A percentile compares a stretch with the other conserved stretches of the same genome.
Evolutionary conservation across 2,797 vertebrate genomes (phyloP).

Genomic region (Hylomyscus alleni): DNA sequence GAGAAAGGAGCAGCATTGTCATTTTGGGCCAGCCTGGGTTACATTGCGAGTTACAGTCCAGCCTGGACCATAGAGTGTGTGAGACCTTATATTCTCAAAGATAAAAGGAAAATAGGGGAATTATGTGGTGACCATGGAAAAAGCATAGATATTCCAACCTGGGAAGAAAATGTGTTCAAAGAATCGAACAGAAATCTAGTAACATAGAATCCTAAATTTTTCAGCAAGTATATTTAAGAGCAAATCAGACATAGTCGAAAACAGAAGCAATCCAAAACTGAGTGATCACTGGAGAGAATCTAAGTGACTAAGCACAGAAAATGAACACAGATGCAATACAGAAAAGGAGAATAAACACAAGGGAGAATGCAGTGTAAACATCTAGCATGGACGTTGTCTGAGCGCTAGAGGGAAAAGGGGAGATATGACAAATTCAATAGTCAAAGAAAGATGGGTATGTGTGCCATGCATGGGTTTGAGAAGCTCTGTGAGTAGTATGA

Average conservation of each 20-base stretch:
- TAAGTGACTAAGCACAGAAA: not conserved
- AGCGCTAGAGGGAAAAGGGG: not conserved
- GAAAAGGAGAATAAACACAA: not conserved
- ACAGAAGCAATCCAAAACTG: not conserved
- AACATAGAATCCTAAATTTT: not conserved
- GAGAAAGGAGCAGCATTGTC: not conserved
- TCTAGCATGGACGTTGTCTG: not conserved
- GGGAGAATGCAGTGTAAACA: not conserved
- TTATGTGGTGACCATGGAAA: not conserved
- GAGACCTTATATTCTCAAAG: not conserved
- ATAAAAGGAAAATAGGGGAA: not conserved
- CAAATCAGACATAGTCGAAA: not conserved
- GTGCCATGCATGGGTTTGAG: not conserved
- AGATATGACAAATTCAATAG: not conserved
- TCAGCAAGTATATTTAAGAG: not conserved
- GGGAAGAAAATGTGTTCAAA: constrained; percentile 7
- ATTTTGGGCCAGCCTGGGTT: not conserved
- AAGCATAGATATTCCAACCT: constrained; percentile 1
- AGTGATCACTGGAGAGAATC: not conserved
- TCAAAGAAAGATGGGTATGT: not conserved
- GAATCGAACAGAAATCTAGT: not conserved
- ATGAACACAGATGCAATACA: not conserved
- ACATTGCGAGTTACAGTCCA: not conserved
- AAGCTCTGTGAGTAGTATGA: not conserved
- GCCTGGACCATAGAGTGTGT: not conserved